Base-by-base conservation (phyloP, 2,888 invertebrate species). In the Pristionchus fissidentatus region DNA sequence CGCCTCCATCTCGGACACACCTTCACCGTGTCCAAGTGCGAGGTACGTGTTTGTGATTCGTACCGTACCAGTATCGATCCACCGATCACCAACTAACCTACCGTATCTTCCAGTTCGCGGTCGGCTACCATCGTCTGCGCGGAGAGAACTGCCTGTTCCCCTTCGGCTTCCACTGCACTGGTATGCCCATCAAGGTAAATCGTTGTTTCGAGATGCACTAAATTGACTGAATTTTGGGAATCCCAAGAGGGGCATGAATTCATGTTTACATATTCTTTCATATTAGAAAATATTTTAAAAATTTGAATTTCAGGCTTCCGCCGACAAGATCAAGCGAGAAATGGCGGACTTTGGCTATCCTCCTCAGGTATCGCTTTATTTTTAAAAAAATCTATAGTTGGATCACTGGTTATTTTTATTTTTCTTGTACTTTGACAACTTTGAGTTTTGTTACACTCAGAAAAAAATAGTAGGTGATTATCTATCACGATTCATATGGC, bases 121-220 rank as follows among this genome's bases (percentile, higher is more conserved):
- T 95, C 83, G 95, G 98, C 75, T 98, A 96, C 93, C 95, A 98
- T 87, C 95, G 97, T n/a, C 93, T 98, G 80, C 95, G 96, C 93
- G 98, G 99, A 0, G 96, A 96, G 92, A 95, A 94, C 90, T 96
- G 96, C 19, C 94, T 99, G 13, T 98, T 98, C 93, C 99, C 99
- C 22, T 98, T 99, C 94, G 98, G 97, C 3, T 96, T 99, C 90
- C 99, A 99, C 93, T 98, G 98, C 92, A 99, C 99, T 35, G 99
- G 99, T 73, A 99, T 98, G 98, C 98, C 98, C 0, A 99, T 99
- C 85, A 98, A 98, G 66, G 93, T 93, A 93, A n/a, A n/a, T n/a
- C n/a, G n/a, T 29, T 49, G 8, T 83, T 26, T 32, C 19, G 32
- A 26, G 41, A 35, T 66, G 60, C 46, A 80, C 49, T 83, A n/a